Evolutionary conservation across 2,888 invertebrate genomes (phyloP).

Genomic region (Amphipyra berbera): DNA sequence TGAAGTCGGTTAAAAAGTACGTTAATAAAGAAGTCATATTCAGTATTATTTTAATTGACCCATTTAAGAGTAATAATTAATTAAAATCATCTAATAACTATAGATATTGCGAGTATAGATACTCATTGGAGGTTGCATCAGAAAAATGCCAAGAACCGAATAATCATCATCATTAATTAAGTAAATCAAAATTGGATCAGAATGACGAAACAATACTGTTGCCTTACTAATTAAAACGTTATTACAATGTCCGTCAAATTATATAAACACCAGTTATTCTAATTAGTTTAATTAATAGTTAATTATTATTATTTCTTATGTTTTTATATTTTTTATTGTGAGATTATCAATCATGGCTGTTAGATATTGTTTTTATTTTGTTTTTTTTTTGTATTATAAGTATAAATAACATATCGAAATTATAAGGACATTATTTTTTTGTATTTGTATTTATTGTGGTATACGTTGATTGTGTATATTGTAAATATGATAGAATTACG

Average conservation of each 20-base stretch:
- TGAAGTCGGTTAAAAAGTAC: too few relatives aligned
- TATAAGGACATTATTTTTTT: conserved; percentile 56
- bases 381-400: conserved; percentile 48
- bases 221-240: conserved; percentile 23
- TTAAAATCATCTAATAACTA: too few relatives aligned
- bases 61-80: too few relatives aligned
- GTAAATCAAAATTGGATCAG: background rate
- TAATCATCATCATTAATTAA: conserved; percentile 25
- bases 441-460: conserved; percentile 58
- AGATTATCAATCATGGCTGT: conserved; percentile 75
- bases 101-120: too few relatives aligned
- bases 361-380: conserved; percentile 55
- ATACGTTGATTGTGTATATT: conserved; percentile 63
- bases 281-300: conserved; percentile 42
- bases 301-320: conserved; percentile 18
- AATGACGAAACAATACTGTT: conserved; percentile 20
- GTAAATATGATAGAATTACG: conserved; percentile 64
- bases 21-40: too few relatives aligned
- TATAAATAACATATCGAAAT: conserved; percentile 56
- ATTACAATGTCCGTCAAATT: conserved; percentile 20
- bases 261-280: conserved; percentile 47
- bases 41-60: too few relatives aligned
- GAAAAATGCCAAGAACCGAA: conserved; percentile 12
- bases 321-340: conserved; percentile 55
- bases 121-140: conserved; percentile 18